Evolutionary conservation across 2,797 vertebrate species (phyloP).

Genomic region (Knipowitschia caucasica): DNA sequence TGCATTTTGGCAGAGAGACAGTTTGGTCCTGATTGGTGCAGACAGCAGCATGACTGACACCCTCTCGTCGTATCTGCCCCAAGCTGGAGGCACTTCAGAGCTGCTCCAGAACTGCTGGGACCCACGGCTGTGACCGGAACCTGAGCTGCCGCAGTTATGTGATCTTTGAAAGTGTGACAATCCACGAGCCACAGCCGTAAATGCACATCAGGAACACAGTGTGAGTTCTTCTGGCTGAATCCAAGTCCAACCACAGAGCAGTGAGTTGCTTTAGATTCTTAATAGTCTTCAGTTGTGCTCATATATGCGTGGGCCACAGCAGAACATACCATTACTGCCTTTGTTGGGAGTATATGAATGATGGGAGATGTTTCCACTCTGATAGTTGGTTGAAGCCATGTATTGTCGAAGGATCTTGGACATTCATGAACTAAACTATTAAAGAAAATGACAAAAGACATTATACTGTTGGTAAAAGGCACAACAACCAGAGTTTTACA

Average conservation of each 20-base stretch:
- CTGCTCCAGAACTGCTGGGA: conserved; percentile 39
- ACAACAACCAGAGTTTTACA: too few species aligned
- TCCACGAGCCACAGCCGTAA: not conserved
- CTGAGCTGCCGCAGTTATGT: conserved; percentile 19
- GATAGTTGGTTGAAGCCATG: too few species aligned
- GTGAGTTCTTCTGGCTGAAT: not conserved
- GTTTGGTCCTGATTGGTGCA: not conserved
- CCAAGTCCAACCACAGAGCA: not conserved
- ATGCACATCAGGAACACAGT: not conserved
- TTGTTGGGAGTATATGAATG: too few species aligned
- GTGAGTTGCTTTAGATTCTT: not conserved
- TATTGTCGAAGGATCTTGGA: too few species aligned
- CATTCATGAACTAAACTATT: too few species aligned
- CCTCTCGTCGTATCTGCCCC: conserved; percentile 47
- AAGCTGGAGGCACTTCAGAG: conserved; percentile 25
- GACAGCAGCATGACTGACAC: conserved; percentile 35
- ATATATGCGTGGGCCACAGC: too few species aligned
- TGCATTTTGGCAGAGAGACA: too few species aligned
- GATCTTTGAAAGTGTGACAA: conserved; percentile 35
- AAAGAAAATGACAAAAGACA: too few species aligned
- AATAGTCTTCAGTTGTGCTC: too few species aligned
- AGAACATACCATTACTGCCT: too few species aligned
- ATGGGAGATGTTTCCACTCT: too few species aligned
- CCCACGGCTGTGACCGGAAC: conserved; percentile 18
- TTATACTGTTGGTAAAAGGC: too few species aligned